Percentiles rank a stretch among this genome's conserved stretches.
phyloP scores from a whole-genome alignment of 2,797 vertebrate species.

The Artibeus jamaicensis region DNA sequence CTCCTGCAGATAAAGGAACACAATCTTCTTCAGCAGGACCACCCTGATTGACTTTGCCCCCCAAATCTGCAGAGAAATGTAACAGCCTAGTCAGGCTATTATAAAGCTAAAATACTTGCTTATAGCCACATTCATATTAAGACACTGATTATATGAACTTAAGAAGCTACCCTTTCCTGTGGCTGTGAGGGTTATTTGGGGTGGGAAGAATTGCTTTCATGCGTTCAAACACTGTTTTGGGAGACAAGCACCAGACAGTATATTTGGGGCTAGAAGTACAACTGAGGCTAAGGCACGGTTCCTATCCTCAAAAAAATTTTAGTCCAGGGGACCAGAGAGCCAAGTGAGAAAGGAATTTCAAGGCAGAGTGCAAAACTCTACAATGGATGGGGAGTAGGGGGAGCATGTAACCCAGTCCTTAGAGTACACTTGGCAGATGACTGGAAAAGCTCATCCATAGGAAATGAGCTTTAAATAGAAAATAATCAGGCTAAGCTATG shows the following conservation, averaged over 20 bases:
- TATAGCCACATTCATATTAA: background rate
- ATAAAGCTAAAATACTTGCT: background rate
- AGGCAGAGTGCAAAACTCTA: background rate
- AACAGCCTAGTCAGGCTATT: background rate
- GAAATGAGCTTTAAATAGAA: background rate
- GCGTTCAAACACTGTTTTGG: background rate
- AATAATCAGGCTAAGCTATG: background rate
- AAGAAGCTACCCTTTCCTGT: background rate
- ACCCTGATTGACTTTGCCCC: background rate
- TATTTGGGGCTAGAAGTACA: background rate
- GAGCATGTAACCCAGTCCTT: background rate
- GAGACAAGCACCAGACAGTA: background rate
- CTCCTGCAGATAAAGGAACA: background rate
- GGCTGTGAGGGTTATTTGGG: background rate
- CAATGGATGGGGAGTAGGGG: no score
- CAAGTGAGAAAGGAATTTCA: background rate
- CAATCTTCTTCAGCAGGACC: background rate
- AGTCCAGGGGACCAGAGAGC: background rate
- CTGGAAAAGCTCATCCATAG: background rate
- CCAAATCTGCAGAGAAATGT: conserved; percentile 16
- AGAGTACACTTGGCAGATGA: background rate
- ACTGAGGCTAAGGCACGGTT: background rate
- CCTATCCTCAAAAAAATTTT: background rate
- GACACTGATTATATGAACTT: background rate
- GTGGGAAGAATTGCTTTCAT: background rate